Conservation (phyloP, 2,888 invertebrate genomes). For the Brassicogethes aeneus region DNA sequence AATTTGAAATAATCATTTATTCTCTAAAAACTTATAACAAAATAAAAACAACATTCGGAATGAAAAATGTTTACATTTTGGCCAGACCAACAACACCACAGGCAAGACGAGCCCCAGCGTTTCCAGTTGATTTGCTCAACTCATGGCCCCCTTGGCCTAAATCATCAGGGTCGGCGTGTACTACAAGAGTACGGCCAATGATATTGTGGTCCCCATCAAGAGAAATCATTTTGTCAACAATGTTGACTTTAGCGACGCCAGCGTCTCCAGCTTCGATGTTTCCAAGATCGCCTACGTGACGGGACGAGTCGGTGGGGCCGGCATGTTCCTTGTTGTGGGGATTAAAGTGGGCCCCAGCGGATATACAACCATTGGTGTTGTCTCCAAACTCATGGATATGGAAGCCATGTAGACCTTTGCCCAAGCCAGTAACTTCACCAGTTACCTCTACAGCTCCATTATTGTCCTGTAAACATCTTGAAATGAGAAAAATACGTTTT, state of each 20-base stretch:
- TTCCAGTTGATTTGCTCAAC: constrained; percentile 86
- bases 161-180: constrained; percentile 91
- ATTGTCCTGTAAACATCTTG: constrained; percentile 32
- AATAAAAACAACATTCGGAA: constrained; percentile 9
- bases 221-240: constrained; percentile 55
- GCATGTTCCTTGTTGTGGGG: constrained; percentile 76
- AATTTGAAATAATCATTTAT: too few relatives aligned
- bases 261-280: constrained; percentile 56
- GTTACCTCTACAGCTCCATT: constrained; percentile 65
- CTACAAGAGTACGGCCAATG: constrained; percentile 77
- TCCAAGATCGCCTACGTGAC: constrained; percentile 81
- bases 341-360: constrained; percentile 91
- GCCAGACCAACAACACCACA: constrained; percentile 82
- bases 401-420: constrained; percentile 77
- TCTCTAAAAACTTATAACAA: too few relatives aligned
- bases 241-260: constrained; percentile 58
- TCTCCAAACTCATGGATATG: constrained; percentile 97
- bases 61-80: constrained; percentile 32
- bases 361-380: constrained; percentile 91
- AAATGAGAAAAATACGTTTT: too few relatives aligned
- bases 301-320: constrained; percentile 57
- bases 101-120: constrained; percentile 84
- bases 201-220: constrained; percentile 65
- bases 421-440: constrained; percentile 73
- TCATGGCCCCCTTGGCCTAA: constrained; percentile 89